phyloP scores from a whole-genome alignment of 2,797 vertebrate species.

The Channallabes apus region DNA sequence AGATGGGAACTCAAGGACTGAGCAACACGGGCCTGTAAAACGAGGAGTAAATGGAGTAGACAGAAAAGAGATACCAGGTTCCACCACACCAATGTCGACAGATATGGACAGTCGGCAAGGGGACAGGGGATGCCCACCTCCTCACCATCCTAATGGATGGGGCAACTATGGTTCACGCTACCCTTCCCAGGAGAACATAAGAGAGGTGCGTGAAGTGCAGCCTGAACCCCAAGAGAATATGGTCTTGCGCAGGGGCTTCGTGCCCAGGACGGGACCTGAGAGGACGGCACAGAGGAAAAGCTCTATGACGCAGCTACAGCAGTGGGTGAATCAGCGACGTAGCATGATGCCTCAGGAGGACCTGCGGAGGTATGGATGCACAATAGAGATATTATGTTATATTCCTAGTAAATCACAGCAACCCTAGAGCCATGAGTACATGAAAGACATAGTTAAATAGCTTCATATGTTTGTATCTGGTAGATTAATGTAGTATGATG shows the following conservation, averaged over 20 bases:
- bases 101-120: constrained; percentile 57
- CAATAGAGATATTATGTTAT: not conserved
- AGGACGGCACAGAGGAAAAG: constrained; percentile 91
- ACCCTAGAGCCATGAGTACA: not conserved
- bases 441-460: too few species aligned
- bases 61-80: constrained; percentile 48
- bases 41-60: constrained; percentile 73
- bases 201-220: constrained; percentile 51
- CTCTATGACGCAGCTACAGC: constrained; percentile 94
- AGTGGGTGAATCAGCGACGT: constrained; percentile 92
- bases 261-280: constrained; percentile 81
- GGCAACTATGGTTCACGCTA: constrained; percentile 66
- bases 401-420: not conserved
- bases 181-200: constrained; percentile 63
- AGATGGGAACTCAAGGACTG: constrained; percentile 68
- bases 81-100: constrained; percentile 41
- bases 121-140: constrained; percentile 47
- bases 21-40: constrained; percentile 65
- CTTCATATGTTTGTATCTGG: not conserved
- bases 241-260: constrained; percentile 74
- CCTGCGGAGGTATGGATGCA: constrained; percentile 77
- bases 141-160: constrained; percentile 80
- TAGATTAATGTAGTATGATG: not conserved
- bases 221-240: constrained; percentile 69
- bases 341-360: constrained; percentile 77